Conservation (phyloP, 1,140 invertebrate genomes). For the Drosophila dunni region DNA sequence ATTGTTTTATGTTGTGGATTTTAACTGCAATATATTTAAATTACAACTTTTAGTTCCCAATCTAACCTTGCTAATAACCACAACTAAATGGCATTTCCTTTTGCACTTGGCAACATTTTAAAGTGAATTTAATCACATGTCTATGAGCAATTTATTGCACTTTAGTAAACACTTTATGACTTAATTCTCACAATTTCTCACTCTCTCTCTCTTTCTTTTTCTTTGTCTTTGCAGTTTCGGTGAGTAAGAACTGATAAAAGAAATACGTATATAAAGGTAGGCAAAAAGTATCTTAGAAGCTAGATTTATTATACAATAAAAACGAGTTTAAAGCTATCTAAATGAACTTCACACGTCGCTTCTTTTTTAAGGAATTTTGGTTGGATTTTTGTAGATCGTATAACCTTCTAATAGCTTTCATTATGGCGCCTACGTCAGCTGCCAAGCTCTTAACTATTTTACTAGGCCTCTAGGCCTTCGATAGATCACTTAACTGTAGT, state of each 20-base stretch:
- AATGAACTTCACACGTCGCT: background rate
- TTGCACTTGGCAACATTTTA: conserved; percentile 27
- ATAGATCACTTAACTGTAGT: conserved; percentile 26
- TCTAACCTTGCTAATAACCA: background rate
- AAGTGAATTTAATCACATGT: conserved; percentile 29
- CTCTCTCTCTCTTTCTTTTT: conserved; percentile 19
- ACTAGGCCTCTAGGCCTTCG: conserved; percentile 45
- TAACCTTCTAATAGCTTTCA: conserved; percentile 9
- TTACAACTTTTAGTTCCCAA: no score
- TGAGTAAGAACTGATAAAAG: conserved; percentile 46
- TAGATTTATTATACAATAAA: no score
- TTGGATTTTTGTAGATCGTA: background rate
- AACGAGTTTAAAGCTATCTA: background rate
- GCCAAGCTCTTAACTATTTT: conserved; percentile 28
- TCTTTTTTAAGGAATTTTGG: conserved; percentile 8
- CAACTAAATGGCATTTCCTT: conserved; percentile 42
- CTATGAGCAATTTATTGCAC: conserved; percentile 29
- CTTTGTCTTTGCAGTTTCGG: conserved; percentile 70
- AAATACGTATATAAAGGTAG: conserved; percentile 11
- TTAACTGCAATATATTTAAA: no score
- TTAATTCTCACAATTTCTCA: conserved; percentile 23
- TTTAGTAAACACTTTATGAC: conserved; percentile 15
- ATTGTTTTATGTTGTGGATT: no score
- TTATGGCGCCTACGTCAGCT: conserved; percentile 59
- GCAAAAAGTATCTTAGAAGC: background rate